Base-by-base conservation (phyloP, 1,140 invertebrate species). In the Akabosia matsudoensis region DNA sequence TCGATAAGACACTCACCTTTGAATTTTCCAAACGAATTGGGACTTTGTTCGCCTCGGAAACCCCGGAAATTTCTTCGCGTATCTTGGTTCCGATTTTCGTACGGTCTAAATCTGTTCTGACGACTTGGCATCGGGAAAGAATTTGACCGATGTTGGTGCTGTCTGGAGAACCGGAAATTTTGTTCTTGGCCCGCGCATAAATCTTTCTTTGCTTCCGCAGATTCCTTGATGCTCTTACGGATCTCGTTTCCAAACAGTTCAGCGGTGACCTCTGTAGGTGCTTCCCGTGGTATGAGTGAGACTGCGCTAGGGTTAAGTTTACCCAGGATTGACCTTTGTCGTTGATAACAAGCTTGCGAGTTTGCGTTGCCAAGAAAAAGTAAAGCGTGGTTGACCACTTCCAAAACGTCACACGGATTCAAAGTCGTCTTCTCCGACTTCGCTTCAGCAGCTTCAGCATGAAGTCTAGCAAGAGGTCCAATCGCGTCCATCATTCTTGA, bases 341-440 rank as follows among this genome's bases (percentile, higher is more conserved):
- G 30, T 33, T 75, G 56, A 30, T 24, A 56, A 13, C 1, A n/a
- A 2, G 61, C 31, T 30, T 70, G 61, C 34, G 74, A 51, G 34
- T 75, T 75, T 7, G 13, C 61, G 31, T 75, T 75, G 4, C 74
- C 74, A 34, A 75, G 1, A 14, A 75, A 45, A 3, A 64, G 10
- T 2, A 75, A 33, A 13, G 61, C 34, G 52, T 31, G 22, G 31
- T 56, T 70, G 22, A 70, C 61, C 1, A 34, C n/a, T 26, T 75
- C 64, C 14, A 75, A 45, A 1, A 30, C 34, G 3, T 13, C 7
- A 13, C 3, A n/a, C 3, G 54, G 54, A 56, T 22, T 56, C 54
- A 56, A n/a, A 3, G 24, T 3, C n/a, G 22, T 3, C 24, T 22
- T 22, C 4, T 7, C 24, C 54, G 14, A 4, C 54, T 16, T 56